A percentile compares a stretch with the other conserved stretches of the same genome.
Evolutionary conservation across 2,797 vertebrate genomes (phyloP).

Genomic region (Catostomus latipinnis): DNA sequence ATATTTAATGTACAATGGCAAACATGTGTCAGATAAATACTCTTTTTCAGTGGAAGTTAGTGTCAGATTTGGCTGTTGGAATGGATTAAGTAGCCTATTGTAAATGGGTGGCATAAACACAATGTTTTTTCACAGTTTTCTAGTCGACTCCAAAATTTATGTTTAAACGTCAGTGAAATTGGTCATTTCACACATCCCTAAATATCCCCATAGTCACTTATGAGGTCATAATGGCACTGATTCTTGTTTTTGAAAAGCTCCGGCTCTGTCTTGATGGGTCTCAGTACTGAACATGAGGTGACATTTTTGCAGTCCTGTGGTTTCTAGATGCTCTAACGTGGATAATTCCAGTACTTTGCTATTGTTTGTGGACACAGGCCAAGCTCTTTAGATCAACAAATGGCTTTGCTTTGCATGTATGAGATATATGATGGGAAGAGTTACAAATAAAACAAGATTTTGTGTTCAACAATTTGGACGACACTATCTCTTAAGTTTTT

Average conservation of each 20-base stretch:
- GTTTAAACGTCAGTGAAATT: not conserved
- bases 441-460: conserved; percentile 40
- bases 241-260: conserved; percentile 3
- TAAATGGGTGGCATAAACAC: too few relatives aligned
- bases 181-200: too few relatives aligned
- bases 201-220: not conserved
- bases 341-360: conserved; percentile 52
- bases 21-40: too few relatives aligned
- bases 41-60: too few relatives aligned
- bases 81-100: too few relatives aligned
- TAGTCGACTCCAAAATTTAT: too few relatives aligned
- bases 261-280: not conserved
- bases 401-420: not conserved
- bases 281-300: conserved; percentile 32
- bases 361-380: conserved; percentile 24
- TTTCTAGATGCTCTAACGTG: conserved; percentile 54
- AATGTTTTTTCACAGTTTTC: too few relatives aligned
- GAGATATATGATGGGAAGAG: conserved; percentile 35
- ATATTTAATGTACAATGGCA: too few relatives aligned
- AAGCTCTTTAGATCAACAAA: conserved; percentile 16
- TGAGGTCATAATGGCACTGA: not conserved
- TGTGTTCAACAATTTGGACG: conserved; percentile 21
- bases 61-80: too few relatives aligned
- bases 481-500: conserved; percentile 5
- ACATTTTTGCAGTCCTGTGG: conserved; percentile 37